A percentile compares a stretch with the other conserved stretches of the same genome.
Evolutionary conservation across 35 echinoderm and acorn worm species (phyloP).

Genomic region (Lytechinus pictus): DNA sequence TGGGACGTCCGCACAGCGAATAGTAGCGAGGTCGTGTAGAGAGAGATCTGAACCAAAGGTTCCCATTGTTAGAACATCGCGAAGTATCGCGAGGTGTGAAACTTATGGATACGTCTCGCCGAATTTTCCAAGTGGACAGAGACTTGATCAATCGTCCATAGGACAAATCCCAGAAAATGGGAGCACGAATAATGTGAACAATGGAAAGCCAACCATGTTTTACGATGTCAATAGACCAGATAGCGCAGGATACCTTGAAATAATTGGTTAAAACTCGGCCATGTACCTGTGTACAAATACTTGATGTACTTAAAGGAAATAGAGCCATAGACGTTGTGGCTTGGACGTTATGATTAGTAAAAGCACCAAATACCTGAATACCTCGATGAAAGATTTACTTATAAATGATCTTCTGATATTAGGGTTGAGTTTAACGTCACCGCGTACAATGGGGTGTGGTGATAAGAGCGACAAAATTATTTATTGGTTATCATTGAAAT

Average conservation of each 20-base stretch:
- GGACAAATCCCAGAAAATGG: slow-evolving; percentile 23
- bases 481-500: too few species aligned
- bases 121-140: slow-evolving; percentile 27
- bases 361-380: slow-evolving; percentile 5
- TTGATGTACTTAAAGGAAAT: neutral
- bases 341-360: neutral
- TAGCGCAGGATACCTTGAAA: slow-evolving; percentile 54
- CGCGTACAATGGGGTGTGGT: too few species aligned
- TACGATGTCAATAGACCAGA: slow-evolving; percentile 46
- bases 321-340: neutral
- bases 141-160: neutral
- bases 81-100: slow-evolving; percentile 48
- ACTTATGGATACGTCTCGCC: slow-evolving; percentile 69
- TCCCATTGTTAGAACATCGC: slow-evolving; percentile 14
- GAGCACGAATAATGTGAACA: slow-evolving; percentile 40
- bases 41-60: neutral
- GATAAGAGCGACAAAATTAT: too few species aligned
- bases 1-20: slow-evolving; percentile 31
- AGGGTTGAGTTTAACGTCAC: too few species aligned
- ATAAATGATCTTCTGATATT: neutral
- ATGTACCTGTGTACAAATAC: too few species aligned
- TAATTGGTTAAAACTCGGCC: neutral
- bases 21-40: neutral
- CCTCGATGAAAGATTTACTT: neutral
- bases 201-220: slow-evolving; percentile 39